Percentiles rank a stretch among this genome's conserved stretches.
These are phyloP conservation scores for Muntiacus muntjak DNA, from an alignment of 2,113 vertebrate genomes.

Conservation along the genomic window DNA sequence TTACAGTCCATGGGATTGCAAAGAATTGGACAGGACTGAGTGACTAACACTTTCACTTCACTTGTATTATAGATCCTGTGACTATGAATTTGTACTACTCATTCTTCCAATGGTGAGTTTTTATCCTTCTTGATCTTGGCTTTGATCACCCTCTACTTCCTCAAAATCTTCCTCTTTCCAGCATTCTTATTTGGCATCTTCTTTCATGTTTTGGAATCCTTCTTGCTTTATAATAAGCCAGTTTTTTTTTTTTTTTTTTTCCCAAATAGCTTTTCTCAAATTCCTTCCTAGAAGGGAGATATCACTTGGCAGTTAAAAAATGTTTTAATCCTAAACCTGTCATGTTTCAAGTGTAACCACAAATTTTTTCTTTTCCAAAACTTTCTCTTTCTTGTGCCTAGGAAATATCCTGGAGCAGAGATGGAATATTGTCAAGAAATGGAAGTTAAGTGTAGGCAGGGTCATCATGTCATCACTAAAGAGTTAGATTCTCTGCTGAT, in stretches of 20 bases:
- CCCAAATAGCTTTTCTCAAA: not conserved
- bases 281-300: not conserved
- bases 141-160: not conserved
- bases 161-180: not conserved
- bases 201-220: not conserved
- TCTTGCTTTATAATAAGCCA: not conserved
- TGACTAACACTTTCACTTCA: not conserved
- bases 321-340: not conserved
- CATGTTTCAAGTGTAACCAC: not conserved
- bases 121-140: not conserved
- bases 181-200: not conserved
- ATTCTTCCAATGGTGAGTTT: not conserved
- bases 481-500: not conserved
- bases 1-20: not conserved
- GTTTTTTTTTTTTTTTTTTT: not conserved
- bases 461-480: not conserved
- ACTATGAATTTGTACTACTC: not conserved
- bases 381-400: not conserved
- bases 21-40: not conserved
- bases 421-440: not conserved
- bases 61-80: not conserved
- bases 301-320: not conserved
- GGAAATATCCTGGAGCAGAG: not conserved
- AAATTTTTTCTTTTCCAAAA: not conserved
- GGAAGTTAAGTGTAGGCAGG: not conserved